Base-by-base conservation (phyloP, 2,113 vertebrate genomes). In the Oceanodroma tethys region DNA sequence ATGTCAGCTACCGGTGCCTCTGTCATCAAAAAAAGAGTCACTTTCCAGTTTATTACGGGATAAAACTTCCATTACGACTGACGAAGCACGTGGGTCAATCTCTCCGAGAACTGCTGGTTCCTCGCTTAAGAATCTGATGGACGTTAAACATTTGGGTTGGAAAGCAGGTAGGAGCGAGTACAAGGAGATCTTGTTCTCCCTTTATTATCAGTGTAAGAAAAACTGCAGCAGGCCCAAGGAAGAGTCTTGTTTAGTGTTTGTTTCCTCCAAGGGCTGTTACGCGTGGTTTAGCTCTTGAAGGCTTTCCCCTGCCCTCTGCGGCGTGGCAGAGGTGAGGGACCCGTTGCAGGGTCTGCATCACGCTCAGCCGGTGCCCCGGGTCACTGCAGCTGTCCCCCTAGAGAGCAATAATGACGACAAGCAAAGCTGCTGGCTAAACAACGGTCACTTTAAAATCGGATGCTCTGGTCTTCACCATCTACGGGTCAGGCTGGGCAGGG, bases 281-380 rank as follows among this genome's bases (percentile, higher is more conserved):
- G 0, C 0, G 0, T 80, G 63, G 21, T 67, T 86, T 76, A 25
- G 52, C 53, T 36, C 48, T 32, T 68, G 36, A 73, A 86, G 45
- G 34, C 16, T 86, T 75, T 81, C 43, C 27, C 55, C 60, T 53
- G 53, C 32, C 58, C 36, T 53, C 25, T 15, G 29, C 1, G 3
- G 48, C 2, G 2, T 20, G 56, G 74, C 48, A 59, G 62, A 42
- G 68, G 18, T 53, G 43, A 85, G n/a, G 40, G 62, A 62, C 42
- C 12, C 10, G 1, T n/a, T 42, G 45, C 53, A 53, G 38, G 13
- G 53, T 32, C 43, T 65, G 34, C 58, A 43, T 18, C 26, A 43
- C 2, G 0, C 3, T 8, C 34, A 59, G 16, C 48, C 1, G 2
- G 20, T 11, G 36, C 4, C 19, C 43, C 0, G 2, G 32, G 40